Evolutionary conservation across 2,113 vertebrate genomes (phyloP).

Genomic region (Scartelaos histophorus): DNA sequence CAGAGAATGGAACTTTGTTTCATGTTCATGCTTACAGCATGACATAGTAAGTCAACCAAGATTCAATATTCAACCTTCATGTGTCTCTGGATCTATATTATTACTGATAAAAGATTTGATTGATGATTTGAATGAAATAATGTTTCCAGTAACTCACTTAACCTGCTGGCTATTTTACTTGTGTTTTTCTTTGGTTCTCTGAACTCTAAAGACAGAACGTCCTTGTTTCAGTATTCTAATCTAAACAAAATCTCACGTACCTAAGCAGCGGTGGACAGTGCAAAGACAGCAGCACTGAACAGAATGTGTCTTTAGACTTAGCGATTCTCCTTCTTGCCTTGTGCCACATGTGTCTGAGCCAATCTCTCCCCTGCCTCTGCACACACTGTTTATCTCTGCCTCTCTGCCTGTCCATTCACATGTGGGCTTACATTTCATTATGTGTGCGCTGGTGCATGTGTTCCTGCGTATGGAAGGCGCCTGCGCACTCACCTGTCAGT

Average conservation of each 20-base stretch:
- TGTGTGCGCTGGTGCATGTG: conserved; percentile 26
- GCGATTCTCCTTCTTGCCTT: conserved; percentile 42
- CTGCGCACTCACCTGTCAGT: conserved; percentile 47
- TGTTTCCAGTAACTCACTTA: not conserved
- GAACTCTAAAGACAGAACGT: not conserved
- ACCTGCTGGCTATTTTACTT: not conserved
- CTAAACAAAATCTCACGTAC: not conserved
- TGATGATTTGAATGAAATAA: not conserved
- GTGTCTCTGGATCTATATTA: not conserved
- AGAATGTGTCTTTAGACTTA: conserved; percentile 13
- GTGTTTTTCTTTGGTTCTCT: not conserved
- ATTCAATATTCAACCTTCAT: too few species aligned
- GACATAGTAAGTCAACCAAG: not conserved
- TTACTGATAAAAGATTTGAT: not conserved
- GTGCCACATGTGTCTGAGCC: conserved; percentile 46
- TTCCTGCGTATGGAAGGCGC: conserved; percentile 42
- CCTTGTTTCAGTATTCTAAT: not conserved
- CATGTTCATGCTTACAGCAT: conserved; percentile 25
- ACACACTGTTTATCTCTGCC: conserved; percentile 37
- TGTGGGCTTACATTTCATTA: conserved; percentile 20
- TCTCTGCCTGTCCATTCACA: conserved; percentile 27
- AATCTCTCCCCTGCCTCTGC: conserved; percentile 38
- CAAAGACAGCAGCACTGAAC: not conserved
- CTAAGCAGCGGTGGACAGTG: not conserved
- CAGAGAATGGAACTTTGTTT: conserved; percentile 8